Percentiles rank a stretch among this genome's conserved stretches.
Conservation (phyloP, 1,140 invertebrate species). For the Lucilia sericata region DNA sequence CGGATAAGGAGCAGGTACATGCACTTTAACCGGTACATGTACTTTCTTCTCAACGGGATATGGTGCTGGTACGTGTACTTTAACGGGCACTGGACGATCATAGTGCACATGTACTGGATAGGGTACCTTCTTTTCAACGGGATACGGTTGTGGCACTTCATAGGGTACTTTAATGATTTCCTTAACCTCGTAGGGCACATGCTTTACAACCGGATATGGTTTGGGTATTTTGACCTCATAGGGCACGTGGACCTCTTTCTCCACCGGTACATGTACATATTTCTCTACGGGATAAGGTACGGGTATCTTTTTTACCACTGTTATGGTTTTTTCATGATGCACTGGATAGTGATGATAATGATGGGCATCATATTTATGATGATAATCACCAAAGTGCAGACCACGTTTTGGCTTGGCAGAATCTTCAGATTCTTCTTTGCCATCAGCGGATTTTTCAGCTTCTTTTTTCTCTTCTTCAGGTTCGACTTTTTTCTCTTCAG, state of each 20-base stretch:
- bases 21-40: slow-evolving; percentile 77
- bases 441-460: slow-evolving; percentile 65
- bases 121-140: slow-evolving; percentile 75
- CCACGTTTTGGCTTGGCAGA: slow-evolving; percentile 77
- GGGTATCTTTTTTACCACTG: slow-evolving; percentile 79
- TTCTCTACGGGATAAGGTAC: slow-evolving; percentile 75
- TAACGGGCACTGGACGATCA: slow-evolving; percentile 74
- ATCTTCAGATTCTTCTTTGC: slow-evolving; percentile 53
- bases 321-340: slow-evolving; percentile 76
- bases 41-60: slow-evolving; percentile 76
- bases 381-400: slow-evolving; percentile 69
- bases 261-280: slow-evolving; percentile 71
- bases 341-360: slow-evolving; percentile 52
- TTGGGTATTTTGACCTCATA: slow-evolving; percentile 73
- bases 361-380: slow-evolving; percentile 63
- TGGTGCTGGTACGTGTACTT: slow-evolving; percentile 76
- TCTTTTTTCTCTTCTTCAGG: slow-evolving; percentile 67
- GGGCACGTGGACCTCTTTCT: slow-evolving; percentile 71
- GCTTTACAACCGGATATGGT: slow-evolving; percentile 75
- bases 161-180: slow-evolving; percentile 75
- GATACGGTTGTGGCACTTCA: slow-evolving; percentile 74
- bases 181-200: slow-evolving; percentile 74
- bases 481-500: slow-evolving; percentile 65
- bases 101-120: slow-evolving; percentile 75
- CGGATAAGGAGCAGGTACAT: slow-evolving; percentile 77